These are phyloP conservation scores for Neuroscelio doddi DNA, from an alignment of 2,888 invertebrate species.

Conservation along the genomic window DNA sequence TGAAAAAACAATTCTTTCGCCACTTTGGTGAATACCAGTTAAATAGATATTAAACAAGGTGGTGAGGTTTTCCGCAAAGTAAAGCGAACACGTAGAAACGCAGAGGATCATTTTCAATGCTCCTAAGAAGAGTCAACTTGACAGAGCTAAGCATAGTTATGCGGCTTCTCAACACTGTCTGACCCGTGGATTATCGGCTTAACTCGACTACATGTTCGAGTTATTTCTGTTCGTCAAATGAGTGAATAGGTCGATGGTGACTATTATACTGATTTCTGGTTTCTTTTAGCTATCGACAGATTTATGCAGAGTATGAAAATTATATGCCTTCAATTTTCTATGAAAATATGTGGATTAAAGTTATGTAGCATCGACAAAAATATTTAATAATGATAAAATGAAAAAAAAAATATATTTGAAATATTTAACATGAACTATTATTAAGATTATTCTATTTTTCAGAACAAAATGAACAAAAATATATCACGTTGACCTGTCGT, in stretches of 20 bases:
- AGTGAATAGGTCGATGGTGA: constrained; percentile 47
- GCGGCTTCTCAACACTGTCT: constrained; percentile 69
- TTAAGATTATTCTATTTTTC: too few species aligned
- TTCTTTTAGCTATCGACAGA: constrained; percentile 20
- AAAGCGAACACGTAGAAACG: constrained; percentile 36
- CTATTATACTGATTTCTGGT: constrained; percentile 52
- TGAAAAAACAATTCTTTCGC: constrained; percentile 17
- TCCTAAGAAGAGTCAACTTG: constrained; percentile 26
- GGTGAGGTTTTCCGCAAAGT: constrained; percentile 21
- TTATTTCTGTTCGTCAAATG: constrained; percentile 56
- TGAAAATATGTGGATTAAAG: too few species aligned
- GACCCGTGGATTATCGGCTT: constrained; percentile 70
- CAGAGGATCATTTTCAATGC: constrained; percentile 37
- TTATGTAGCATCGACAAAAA: too few species aligned
- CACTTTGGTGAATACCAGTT: constrained; percentile 16
- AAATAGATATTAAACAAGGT: not conserved
- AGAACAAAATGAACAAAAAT: too few species aligned
- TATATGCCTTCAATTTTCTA: too few species aligned
- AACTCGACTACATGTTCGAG: constrained; percentile 54
- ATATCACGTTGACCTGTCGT: too few species aligned
- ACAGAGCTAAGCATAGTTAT: constrained; percentile 62
- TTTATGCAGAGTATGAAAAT: too few species aligned
- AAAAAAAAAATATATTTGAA: too few species aligned
- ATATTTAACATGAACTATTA: too few species aligned
- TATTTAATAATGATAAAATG: too few species aligned